Percentiles rank a stretch among this genome's conserved stretches.
phyloP scores from a whole-genome alignment of 1,140 invertebrate species.

The Planococcus citri region DNA sequence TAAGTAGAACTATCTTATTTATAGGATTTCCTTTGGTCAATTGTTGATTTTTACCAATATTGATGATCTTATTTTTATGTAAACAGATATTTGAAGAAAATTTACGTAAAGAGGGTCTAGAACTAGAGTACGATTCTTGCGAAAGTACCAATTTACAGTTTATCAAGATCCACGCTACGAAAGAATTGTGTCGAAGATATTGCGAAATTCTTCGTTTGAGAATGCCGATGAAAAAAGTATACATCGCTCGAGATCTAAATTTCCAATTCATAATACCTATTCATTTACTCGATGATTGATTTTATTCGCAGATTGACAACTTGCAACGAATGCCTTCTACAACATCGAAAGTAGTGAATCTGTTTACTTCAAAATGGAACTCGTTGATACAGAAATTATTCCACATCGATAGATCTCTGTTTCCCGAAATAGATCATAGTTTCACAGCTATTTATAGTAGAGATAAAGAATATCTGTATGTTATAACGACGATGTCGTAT shows the following conservation, averaged over 20 bases:
- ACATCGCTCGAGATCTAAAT: too few species aligned
- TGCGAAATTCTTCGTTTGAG: constrained; percentile 84
- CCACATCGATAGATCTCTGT: constrained; percentile 22
- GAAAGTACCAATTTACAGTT: constrained; percentile 46
- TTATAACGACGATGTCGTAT: constrained; percentile 47
- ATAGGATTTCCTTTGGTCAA: too few species aligned
- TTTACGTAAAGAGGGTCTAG: constrained; percentile 49
- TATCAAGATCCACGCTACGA: constrained; percentile 74
- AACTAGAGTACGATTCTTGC: constrained; percentile 42
- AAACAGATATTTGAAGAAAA: constrained; percentile 49
- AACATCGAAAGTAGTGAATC: constrained; percentile 17
- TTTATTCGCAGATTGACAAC: constrained; percentile 11
- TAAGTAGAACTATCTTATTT: not conserved
- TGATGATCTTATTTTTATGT: too few species aligned
- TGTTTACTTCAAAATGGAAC: constrained; percentile 14
- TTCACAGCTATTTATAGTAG: constrained; percentile 22
- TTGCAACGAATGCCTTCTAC: not conserved
- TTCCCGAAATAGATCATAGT: constrained; percentile 22
- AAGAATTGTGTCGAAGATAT: constrained; percentile 71
- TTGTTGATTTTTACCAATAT: too few species aligned
- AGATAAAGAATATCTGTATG: constrained; percentile 41
- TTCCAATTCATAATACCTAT: too few species aligned
- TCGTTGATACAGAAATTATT: constrained; percentile 12
- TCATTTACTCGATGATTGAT: too few species aligned
- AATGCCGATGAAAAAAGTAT: constrained; percentile 83